Base-by-base conservation (phyloP, 2,113 vertebrate species). In the Henicopernis longicauda region DNA sequence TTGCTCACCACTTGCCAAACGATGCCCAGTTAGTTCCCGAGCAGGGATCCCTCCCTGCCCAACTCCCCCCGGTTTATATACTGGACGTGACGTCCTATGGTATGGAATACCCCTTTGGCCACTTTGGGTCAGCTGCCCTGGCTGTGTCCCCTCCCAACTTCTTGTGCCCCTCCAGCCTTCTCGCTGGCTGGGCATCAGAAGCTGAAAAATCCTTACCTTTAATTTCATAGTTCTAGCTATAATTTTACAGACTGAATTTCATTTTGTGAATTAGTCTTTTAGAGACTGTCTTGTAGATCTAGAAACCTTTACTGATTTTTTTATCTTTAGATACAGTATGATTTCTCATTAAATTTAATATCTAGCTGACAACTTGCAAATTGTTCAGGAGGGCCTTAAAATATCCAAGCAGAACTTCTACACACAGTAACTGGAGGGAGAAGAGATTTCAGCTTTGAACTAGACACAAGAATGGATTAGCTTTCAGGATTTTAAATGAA, bases 401-500 rank as follows among this genome's bases (percentile, higher is more conserved):
- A 90, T 45, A 55, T 21, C 40, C 70, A 81, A 65, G 34, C 17
- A 58, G 47, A 79, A 62, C 13, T 74, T 79, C 14, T 40, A 3
- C 18, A 40, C 2, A 3, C 14, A 34, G 8, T 74, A 59, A 80
- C 40, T 87, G 38, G 47, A 89, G 31, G 44, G 29, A 42, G 61
- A 82, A 80, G 9, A 50, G 44, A 63, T 82, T 87, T 84, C 36
- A 76, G 36, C 47, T 82, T 91, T 72, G 84, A 85, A 72, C 2
- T 0, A 57, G 44, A 20, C 38, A 42, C 27, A 38, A 67, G 34
- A 95, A 90, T 88, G 54, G 82, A 93, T 93, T 93, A 80, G 19
- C 31, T 80, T 92, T 95, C 87, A 86, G 62, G 71, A 58, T 96
- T 95, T 90, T 77, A 95, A 94, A 93, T 77, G 70, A 82, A 92